Percentiles rank a stretch among this genome's conserved stretches.
Conservation (phyloP, 2,888 invertebrate genomes). For the Matsumyia berberina region DNA sequence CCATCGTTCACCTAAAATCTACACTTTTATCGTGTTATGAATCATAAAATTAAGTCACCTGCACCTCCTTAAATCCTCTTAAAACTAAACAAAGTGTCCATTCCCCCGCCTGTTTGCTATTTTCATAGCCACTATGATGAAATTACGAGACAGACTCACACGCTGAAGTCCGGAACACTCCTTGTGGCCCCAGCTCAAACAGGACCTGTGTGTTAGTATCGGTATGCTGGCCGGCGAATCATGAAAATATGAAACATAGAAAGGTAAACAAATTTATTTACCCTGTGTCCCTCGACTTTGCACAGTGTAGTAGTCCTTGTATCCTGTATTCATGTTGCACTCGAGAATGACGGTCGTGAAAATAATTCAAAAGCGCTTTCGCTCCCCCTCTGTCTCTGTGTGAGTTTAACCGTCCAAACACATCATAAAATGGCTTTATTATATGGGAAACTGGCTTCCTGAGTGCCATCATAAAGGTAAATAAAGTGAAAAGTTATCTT, state of each 20-base stretch:
- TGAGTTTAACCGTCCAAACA: conserved; percentile 65
- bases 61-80: conserved; percentile 34
- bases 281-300: conserved; percentile 31
- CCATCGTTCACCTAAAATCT: neutral
- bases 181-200: conserved; percentile 43
- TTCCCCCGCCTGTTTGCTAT: conserved; percentile 38
- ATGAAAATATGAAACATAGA: conserved; percentile 68
- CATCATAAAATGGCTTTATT: conserved; percentile 73
- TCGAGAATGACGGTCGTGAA: conserved; percentile 50
- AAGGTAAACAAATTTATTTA: conserved; percentile 68
- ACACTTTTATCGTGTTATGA: conserved; percentile 43
- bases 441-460: conserved; percentile 59
- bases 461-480: conserved; percentile 74
- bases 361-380: conserved; percentile 61
- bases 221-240: conserved; percentile 2
- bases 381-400: conserved; percentile 12
- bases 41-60: conserved; percentile 61
- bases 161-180: conserved; percentile 22
- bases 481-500: conserved; percentile 69
- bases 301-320: conserved; percentile 29
- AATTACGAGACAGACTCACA: conserved; percentile 48
- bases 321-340: conserved; percentile 49
- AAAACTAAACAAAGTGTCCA: conserved; percentile 64
- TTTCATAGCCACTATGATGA: conserved; percentile 58
- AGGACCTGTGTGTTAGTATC: conserved; percentile 27